Conservation (phyloP, 2,888 invertebrate species). For the Phengaris arion region DNA sequence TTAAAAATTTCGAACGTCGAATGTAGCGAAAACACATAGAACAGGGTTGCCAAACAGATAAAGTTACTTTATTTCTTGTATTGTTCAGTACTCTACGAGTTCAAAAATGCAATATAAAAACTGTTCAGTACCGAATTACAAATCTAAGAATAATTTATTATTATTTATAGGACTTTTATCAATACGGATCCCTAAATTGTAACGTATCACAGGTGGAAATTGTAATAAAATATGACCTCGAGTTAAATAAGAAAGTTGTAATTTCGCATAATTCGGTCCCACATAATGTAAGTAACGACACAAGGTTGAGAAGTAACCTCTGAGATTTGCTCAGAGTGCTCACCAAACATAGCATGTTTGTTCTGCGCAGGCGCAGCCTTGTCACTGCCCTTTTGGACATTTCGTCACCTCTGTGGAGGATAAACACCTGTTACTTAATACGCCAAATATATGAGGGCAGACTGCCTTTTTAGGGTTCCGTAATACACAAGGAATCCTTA, state of each 20-base stretch:
- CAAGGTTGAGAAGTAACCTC: constrained; percentile 22
- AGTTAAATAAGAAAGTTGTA: constrained; percentile 10
- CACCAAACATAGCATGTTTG: constrained; percentile 23
- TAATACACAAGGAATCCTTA: too few relatives aligned
- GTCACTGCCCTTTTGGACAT: constrained; percentile 26
- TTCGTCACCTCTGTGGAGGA: constrained; percentile 10
- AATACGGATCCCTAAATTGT: too few relatives aligned
- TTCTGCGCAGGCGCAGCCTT: constrained; percentile 17
- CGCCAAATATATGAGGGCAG: not conserved
- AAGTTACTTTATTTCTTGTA: not conserved
- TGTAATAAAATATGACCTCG: not conserved
- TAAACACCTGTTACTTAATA: not conserved
- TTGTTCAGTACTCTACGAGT: not conserved
- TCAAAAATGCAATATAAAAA: too few relatives aligned
- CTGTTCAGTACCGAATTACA: too few relatives aligned
- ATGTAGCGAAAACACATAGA: not conserved
- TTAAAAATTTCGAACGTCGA: constrained; percentile 17
- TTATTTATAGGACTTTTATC: too few relatives aligned
- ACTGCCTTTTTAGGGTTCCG: not conserved
- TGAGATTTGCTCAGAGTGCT: constrained; percentile 9
- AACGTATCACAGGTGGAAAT: too few relatives aligned
- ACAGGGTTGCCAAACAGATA: not conserved
- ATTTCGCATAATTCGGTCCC: not conserved
- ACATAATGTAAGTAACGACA: not conserved
- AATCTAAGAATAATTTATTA: too few relatives aligned